phyloP scores from a whole-genome alignment of 2,113 vertebrate genomes.

The Gallinago paraguaiae region DNA sequence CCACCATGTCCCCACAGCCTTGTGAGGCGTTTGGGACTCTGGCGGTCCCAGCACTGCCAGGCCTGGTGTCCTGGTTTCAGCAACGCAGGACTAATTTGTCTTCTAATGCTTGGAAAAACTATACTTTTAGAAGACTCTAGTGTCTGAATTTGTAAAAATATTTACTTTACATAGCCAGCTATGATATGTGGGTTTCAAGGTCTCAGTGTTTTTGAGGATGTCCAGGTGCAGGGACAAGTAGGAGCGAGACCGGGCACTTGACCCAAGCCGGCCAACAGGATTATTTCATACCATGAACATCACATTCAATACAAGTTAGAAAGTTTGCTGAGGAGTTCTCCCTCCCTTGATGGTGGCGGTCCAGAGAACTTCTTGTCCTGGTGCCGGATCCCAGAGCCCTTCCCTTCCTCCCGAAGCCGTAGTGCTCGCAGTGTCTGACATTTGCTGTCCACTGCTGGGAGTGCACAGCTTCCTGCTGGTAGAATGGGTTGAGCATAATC shows the following conservation, averaged over 20 bases:
- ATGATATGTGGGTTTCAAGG: neutral
- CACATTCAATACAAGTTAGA: neutral
- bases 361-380: neutral
- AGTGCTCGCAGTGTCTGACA: neutral
- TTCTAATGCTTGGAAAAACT: neutral
- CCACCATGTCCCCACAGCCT: neutral
- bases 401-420: neutral
- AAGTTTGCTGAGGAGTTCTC: neutral
- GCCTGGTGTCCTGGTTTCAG: neutral
- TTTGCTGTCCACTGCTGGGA: neutral
- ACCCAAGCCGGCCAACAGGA: neutral
- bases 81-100: neutral
- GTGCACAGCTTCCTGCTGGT: neutral
- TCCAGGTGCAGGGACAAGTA: neutral
- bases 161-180: neutral
- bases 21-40: neutral
- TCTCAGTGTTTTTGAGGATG: neutral
- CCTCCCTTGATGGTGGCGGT: neutral
- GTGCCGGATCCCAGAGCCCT: neutral
- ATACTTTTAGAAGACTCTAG: neutral
- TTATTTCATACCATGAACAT: neutral
- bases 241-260: neutral
- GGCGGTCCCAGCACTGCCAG: neutral
- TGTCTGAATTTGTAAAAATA: neutral
- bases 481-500: neutral